Evolutionary conservation across 2,888 invertebrate genomes (phyloP), one percentile per base, ranked within the genome.

Genomic region (Empis livida): DNA sequence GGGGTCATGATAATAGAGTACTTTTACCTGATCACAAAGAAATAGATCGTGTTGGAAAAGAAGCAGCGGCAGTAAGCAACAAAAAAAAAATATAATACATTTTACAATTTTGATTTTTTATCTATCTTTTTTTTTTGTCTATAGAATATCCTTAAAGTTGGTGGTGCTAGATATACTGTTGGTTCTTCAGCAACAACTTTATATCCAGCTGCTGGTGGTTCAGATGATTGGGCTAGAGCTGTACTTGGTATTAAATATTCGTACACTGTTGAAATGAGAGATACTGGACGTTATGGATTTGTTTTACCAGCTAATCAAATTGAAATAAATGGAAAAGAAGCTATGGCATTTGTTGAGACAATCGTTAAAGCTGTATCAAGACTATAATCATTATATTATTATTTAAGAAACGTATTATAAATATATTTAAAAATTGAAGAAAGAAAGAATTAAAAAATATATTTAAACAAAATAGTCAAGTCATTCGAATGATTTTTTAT

Each of bases 151-250:
- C 65, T 71, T 59, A 62, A 67, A 43, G 68, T 72, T 1, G 75
- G 77, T 17, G 81, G 84, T 27, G 73, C 76, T 3, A 63, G 71
- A 43, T 89, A 87, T 61, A 80, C 76, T 30, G 83, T 88, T 1
- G 89, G 89, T 11, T 79, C 85, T 43, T 81, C 87, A 16, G 86
- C 84, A 42, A 77, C 76, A n/a, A 77, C 84, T 0, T 71, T 89
- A 2, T 89, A 89, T 63, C 82, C 89, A 1, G 86, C 86, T 3
- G 71, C 84, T 30, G 89, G 89, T 2, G 87, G 87, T 13, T 84
- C 88, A 0, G 88, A 89, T 58, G 93, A 94, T 65, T 94, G 92
- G 89, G 93, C 91, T 9, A 91, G 93, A 67, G 87, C 86, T 1
- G 72, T 76, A 38, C 79, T 81, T 10, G 79, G 78, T 37, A 82